A percentile compares a stretch with the other conserved stretches of the same genome.
These are phyloP conservation scores for Piscicola geometra DNA, from an alignment of 2,888 invertebrate species.

Conservation along the genomic window DNA sequence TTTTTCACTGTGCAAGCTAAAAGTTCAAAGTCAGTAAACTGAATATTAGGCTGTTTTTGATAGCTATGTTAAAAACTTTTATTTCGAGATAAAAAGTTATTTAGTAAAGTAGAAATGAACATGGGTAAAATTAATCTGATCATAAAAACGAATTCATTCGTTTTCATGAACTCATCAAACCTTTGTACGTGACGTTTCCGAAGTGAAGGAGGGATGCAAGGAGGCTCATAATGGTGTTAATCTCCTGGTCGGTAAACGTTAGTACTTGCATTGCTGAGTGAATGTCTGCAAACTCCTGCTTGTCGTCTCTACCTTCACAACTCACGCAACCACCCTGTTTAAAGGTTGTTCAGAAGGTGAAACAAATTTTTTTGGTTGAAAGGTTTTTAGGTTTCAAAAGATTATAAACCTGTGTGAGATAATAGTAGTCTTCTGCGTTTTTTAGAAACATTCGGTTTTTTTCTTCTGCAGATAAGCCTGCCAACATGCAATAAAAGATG, in stretches of 20 bases:
- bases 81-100: not conserved
- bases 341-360: not conserved
- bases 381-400: no score
- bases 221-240: constrained; percentile 90
- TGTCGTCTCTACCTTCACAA: constrained; percentile 92
- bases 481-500: constrained; percentile 87
- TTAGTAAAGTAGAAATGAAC: not conserved
- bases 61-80: not conserved
- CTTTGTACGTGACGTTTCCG: constrained; percentile 58
- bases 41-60: not conserved
- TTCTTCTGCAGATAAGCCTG: constrained; percentile 84
- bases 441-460: constrained; percentile 82
- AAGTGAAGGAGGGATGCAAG: constrained; percentile 85
- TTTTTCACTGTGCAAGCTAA: constrained; percentile 67
- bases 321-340: constrained; percentile 78
- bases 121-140: not conserved
- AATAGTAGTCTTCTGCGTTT: constrained; percentile 83
- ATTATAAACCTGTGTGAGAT: constrained; percentile 71
- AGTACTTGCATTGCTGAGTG: constrained; percentile 94
- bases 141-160: no score
- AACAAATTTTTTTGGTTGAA: no score
- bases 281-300: constrained; percentile 92
- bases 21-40: not conserved
- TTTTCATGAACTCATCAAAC: no score
- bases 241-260: constrained; percentile 86